phyloP scores from a whole-genome alignment of 2,888 invertebrate species.

The Cryptocheilus praepositus region DNA sequence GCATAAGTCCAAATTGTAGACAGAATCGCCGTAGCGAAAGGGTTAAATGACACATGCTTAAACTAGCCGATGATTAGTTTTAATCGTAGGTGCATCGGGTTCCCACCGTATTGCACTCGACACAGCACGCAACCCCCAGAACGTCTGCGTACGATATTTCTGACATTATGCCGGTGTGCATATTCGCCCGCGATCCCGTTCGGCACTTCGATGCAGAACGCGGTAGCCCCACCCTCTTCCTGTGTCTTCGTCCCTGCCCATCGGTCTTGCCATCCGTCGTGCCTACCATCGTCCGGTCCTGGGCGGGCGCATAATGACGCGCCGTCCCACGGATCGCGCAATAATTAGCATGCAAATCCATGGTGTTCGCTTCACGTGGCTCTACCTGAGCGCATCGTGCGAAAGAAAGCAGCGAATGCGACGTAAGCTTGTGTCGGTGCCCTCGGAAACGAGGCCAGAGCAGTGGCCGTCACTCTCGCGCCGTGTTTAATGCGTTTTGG shows the following conservation, averaged over 20 bases:
- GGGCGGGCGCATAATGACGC: conserved; percentile 27
- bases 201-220: too few relatives aligned
- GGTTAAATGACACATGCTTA: too few relatives aligned
- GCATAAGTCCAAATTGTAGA: too few relatives aligned
- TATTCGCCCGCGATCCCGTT: too few relatives aligned
- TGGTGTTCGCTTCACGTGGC: not conserved
- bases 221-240: conserved; percentile 12
- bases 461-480: conserved; percentile 8
- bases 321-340: conserved; percentile 39
- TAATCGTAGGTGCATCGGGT: too few relatives aligned
- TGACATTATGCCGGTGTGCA: too few relatives aligned
- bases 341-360: conserved; percentile 11
- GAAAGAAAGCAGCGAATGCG: conserved; percentile 13
- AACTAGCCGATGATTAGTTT: too few relatives aligned
- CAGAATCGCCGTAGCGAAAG: too few relatives aligned
- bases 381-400: conserved; percentile 3
- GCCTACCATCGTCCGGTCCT: conserved; percentile 17
- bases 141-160: too few relatives aligned
- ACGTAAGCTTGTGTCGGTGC: not conserved
- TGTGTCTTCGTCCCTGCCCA: conserved; percentile 26
- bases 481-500: conserved; percentile 56
- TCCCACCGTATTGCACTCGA: too few relatives aligned
- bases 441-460: too few relatives aligned
- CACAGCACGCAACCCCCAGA: too few relatives aligned
- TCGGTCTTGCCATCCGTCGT: conserved; percentile 8